Evolutionary conservation across 2,113 vertebrate species (phyloP).

Genomic region (Chaenocephalus aceratus): DNA sequence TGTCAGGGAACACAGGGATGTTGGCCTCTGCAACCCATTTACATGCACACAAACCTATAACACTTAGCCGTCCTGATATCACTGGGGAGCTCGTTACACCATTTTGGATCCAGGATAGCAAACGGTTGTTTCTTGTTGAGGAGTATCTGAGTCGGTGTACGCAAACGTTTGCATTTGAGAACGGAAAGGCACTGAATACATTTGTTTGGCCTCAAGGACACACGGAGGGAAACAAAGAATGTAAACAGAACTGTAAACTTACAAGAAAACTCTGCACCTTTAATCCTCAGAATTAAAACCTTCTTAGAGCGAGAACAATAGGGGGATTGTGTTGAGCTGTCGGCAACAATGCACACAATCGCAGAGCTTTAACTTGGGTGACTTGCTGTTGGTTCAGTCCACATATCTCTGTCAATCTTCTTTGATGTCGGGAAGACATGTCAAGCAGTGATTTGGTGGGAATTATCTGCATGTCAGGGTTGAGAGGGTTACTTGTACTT

Average conservation of each 20-base stretch:
- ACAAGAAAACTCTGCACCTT: not conserved
- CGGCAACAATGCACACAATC: not conserved
- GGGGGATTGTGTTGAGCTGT: slow-evolving; percentile 3
- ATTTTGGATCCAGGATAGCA: no score
- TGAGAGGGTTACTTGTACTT: no score
- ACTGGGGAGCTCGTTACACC: no score
- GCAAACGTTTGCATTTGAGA: not conserved
- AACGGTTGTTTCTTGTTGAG: no score
- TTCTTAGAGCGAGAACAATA: slow-evolving; percentile 20
- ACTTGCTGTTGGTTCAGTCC: not conserved
- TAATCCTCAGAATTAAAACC: not conserved
- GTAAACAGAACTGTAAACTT: not conserved
- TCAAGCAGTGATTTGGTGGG: not conserved
- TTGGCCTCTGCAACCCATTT: no score
- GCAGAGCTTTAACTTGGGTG: not conserved
- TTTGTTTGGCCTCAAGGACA: not conserved
- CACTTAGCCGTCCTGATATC: no score
- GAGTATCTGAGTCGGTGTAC: not conserved
- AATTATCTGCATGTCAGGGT: not conserved
- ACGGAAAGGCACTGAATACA: not conserved
- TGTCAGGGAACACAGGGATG: no score
- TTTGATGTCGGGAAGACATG: not conserved
- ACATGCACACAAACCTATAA: no score
- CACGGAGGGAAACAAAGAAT: not conserved
- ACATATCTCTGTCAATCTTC: not conserved